Percentiles rank a stretch among this genome's conserved stretches.
Conservation (phyloP, 1,140 invertebrate species). For the Asobara japonica region DNA sequence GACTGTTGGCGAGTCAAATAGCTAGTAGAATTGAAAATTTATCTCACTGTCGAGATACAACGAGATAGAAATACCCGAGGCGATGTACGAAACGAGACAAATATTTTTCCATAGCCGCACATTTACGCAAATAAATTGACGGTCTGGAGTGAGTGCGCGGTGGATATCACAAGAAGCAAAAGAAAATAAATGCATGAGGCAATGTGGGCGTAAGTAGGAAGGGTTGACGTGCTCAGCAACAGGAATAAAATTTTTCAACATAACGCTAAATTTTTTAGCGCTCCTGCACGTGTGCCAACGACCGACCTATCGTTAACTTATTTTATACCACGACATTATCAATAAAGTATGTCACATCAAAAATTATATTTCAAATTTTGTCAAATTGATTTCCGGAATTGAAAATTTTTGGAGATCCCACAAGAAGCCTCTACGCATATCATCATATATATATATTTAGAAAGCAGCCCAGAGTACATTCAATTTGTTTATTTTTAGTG, state of each 20-base stretch:
- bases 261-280: background rate
- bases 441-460: too few relatives aligned
- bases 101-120: conserved; percentile 2
- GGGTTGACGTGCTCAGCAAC: background rate
- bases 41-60: background rate
- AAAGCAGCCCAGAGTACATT: too few relatives aligned
- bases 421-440: too few relatives aligned
- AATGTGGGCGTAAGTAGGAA: background rate
- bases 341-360: too few relatives aligned
- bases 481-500: too few relatives aligned
- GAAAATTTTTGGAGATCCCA: too few relatives aligned
- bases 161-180: background rate
- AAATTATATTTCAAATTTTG: too few relatives aligned
- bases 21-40: background rate
- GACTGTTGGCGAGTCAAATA: background rate
- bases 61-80: background rate
- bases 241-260: background rate
- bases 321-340: background rate
- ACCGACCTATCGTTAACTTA: background rate
- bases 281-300: background rate
- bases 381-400: too few relatives aligned
- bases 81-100: background rate
- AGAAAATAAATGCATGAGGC: background rate
- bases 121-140: conserved; percentile 6
- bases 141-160: background rate